Percentiles rank a stretch among this genome's conserved stretches.
Evolutionary conservation across 2,113 vertebrate species (phyloP).

Genomic region (Daboia siamensis): DNA sequence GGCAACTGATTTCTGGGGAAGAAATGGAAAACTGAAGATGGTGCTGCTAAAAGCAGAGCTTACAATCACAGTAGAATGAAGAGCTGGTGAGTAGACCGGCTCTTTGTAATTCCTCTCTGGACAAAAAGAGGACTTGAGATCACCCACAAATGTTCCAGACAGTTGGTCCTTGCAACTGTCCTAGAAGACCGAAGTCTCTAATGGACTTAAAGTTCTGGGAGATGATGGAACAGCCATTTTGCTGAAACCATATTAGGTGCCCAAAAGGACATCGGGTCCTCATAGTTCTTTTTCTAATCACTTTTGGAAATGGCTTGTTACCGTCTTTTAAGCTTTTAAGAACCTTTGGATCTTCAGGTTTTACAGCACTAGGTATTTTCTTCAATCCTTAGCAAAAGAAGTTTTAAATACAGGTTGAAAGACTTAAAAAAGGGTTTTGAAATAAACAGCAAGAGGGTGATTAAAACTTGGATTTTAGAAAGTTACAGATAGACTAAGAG

Average conservation of each 20-base stretch:
- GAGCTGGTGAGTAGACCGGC: background rate
- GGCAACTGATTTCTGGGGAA: background rate
- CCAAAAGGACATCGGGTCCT: background rate
- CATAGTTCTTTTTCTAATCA: background rate
- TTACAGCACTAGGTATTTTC: background rate
- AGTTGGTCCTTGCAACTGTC: background rate
- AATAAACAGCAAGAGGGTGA: background rate
- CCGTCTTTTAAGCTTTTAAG: background rate
- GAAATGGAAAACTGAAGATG: background rate
- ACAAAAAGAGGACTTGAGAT: background rate
- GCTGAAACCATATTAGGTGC: background rate
- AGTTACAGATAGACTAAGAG: background rate
- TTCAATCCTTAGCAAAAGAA: background rate
- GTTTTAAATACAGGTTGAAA: background rate
- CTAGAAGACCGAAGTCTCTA: background rate
- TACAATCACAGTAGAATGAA: background rate
- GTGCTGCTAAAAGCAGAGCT: background rate
- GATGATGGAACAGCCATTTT: background rate
- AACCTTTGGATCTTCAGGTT: background rate
- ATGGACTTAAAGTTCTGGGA: background rate
- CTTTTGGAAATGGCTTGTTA: background rate
- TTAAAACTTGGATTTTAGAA: background rate
- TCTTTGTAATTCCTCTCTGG: background rate
- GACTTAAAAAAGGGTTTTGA: background rate
- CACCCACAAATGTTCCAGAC: background rate